Percentiles rank a stretch among this genome's conserved stretches.
Conservation (phyloP, 2,797 vertebrate genomes). For the Myioborus miniatus region DNA sequence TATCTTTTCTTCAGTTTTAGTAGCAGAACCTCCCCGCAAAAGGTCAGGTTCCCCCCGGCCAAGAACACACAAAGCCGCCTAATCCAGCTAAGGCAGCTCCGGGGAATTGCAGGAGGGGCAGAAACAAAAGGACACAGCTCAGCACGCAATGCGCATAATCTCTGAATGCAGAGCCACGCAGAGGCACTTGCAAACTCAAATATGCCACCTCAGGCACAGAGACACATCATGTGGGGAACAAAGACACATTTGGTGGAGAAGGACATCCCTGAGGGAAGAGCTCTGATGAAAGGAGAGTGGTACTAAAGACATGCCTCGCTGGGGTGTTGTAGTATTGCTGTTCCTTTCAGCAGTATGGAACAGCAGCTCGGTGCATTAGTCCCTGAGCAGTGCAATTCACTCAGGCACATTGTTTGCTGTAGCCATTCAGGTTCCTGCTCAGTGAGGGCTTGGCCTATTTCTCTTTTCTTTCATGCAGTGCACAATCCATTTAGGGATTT, state of each 20-base stretch:
- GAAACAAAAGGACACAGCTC: constrained; percentile 28
- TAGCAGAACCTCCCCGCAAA: neutral
- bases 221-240: neutral
- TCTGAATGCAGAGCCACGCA: neutral
- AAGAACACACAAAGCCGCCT: neutral
- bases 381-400: neutral
- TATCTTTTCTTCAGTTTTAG: neutral
- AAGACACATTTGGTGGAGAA: neutral
- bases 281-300: neutral
- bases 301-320: neutral
- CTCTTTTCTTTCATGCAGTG: constrained; percentile 40
- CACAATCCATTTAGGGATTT: constrained; percentile 72
- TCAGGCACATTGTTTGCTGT: constrained; percentile 3
- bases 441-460: constrained; percentile 41
- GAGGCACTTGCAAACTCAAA: neutral
- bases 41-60: neutral
- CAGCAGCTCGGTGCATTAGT: neutral
- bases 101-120: neutral
- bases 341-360: neutral
- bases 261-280: neutral
- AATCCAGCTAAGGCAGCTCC: neutral
- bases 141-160: neutral
- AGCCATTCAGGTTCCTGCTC: constrained; percentile 42
- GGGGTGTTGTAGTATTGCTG: neutral
- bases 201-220: accelerated